Evolutionary conservation across 2,797 vertebrate species (phyloP), one percentile per base, ranked within the genome.

Genomic region (Lagocephalus sceleratus): DNA sequence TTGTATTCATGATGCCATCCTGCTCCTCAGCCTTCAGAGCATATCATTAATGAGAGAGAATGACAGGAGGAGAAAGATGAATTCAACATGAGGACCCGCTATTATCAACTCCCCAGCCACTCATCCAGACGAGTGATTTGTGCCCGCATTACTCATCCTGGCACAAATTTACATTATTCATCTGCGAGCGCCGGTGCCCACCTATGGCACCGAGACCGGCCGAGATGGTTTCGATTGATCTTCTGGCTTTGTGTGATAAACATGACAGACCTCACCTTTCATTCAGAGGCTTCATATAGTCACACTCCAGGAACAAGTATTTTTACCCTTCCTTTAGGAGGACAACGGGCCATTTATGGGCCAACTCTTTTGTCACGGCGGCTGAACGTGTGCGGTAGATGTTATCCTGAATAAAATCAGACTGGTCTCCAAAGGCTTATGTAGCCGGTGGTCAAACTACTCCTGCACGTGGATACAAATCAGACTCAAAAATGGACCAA

Each of bases 131-230:
- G 66, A 68, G 66, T 78, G 72, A 84, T 81, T 54, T 71, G 71
- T 49, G 41, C 51, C 32, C 4, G 3, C 66, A 68, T 79, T 75
- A 67, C 63, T 84, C 79, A 76, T 63, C 70, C 50, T 63, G 64
- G 73, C 76, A 73, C 20, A 51, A 73, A 72, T 66, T 68, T 52
- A 61, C 66, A 76, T 73, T 63, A 75, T 69, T 80, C 61, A 73
- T 73, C 68, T 62, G 49, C 59, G 26, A 41, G 54, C 19, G 54
- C 51, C 55, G 3, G 25, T 50, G 53, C 10, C 22, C 47, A 26
- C 66, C 32, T 45, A 15, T 22, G 29, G 17, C 8, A 3, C 29
- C 41, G 25, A 61, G 51, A 54, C 57, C 16, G 61, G 51, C 3
- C 14, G 26, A 51, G 14, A 11, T 14, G 32, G 52, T 12, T 54